These are phyloP conservation scores for Lepidothrix coronata DNA, from an alignment of 2,113 vertebrate genomes.

Conservation along the genomic window DNA sequence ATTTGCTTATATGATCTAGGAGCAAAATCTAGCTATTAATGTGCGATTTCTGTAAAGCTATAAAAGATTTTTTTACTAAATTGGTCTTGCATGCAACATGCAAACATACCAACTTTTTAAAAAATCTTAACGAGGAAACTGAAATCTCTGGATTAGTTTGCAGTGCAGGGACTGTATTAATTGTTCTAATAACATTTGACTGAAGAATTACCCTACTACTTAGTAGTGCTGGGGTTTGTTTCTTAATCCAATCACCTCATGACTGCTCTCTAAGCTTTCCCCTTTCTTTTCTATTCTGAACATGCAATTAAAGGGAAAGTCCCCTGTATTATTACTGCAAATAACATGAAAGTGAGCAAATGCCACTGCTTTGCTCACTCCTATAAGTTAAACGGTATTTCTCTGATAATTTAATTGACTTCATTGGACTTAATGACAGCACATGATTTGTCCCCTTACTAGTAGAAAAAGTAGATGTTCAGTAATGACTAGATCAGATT, in stretches of 20 bases:
- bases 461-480: background rate
- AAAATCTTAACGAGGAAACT: background rate
- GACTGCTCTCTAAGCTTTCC: background rate
- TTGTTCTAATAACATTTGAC: background rate
- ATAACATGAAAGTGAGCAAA: background rate
- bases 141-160: background rate
- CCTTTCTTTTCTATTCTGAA: background rate
- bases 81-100: background rate
- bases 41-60: background rate
- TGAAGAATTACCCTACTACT: background rate
- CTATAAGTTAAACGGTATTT: background rate
- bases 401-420: background rate
- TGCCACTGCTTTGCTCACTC: background rate
- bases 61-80: background rate
- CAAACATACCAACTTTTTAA: background rate
- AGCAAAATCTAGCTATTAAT: background rate
- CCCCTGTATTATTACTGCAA: background rate
- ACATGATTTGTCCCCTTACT: background rate
- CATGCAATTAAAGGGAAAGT: background rate
- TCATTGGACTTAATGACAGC: background rate
- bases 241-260: conserved; percentile 7
- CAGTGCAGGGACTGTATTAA: background rate
- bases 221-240: background rate
- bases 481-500: background rate
- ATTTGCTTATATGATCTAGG: rapidly evolving